These are phyloP conservation scores for Nixonia krombeini DNA, from an alignment of 1,140 invertebrate genomes.

Conservation along the genomic window DNA sequence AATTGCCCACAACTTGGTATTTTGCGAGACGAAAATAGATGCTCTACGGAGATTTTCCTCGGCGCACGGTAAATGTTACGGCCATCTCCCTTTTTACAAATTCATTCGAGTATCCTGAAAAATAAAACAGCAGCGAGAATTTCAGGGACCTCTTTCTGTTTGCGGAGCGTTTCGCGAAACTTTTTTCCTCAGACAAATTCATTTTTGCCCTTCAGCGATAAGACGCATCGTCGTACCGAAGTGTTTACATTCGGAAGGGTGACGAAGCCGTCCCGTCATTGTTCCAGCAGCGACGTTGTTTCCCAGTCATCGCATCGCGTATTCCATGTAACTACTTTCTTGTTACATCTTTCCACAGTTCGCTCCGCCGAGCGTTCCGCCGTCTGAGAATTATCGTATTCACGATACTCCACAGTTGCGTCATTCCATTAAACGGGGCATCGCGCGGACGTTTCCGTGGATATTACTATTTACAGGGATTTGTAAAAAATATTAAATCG, in stretches of 20 bases:
- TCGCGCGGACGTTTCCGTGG: background rate
- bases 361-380: no score
- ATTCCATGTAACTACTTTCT: slow-evolving; percentile 3
- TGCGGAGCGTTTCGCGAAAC: background rate
- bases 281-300: background rate
- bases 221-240: background rate
- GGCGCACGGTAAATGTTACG: no score
- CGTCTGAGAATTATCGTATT: no score
- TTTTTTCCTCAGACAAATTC: background rate
- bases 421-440: background rate
- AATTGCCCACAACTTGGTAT: no score
- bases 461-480: no score
- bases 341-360: slow-evolving; percentile 8
- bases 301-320: background rate
- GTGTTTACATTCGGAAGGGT: background rate
- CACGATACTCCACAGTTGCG: no score
- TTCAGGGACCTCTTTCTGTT: background rate
- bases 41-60: no score
- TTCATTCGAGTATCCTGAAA: no score
- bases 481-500: no score
- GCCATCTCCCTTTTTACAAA: no score
- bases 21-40: no score
- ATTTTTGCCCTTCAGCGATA: background rate
- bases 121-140: no score
- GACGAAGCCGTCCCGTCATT: slow-evolving; percentile 6